Conservation (phyloP, 2,888 invertebrate species). For the Nycteola revayana region DNA sequence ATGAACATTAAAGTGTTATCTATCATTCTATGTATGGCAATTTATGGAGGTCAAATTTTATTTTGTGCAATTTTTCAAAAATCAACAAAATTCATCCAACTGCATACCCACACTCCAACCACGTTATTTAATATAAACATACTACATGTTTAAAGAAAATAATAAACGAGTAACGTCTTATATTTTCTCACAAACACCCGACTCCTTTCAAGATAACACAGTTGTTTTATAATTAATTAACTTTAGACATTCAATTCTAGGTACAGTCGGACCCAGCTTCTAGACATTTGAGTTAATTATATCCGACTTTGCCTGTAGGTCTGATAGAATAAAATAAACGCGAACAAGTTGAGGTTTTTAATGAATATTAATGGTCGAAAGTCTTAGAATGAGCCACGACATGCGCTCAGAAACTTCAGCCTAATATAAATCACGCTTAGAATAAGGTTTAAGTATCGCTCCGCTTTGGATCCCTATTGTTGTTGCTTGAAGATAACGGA, state of each 20-base stretch:
- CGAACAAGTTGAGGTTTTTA: constrained; percentile 60
- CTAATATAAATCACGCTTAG: constrained; percentile 70
- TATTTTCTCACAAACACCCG: constrained; percentile 9
- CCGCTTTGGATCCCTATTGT: constrained; percentile 44
- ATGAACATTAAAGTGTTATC: too few relatives aligned
- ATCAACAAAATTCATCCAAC: too few relatives aligned
- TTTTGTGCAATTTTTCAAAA: too few relatives aligned
- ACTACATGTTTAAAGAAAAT: too few relatives aligned
- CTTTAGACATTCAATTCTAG: constrained; percentile 14
- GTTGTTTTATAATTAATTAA: constrained; percentile 21
- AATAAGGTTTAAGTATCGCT: constrained; percentile 40
- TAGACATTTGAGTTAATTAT: constrained; percentile 16
- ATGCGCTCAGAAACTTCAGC: constrained; percentile 56
- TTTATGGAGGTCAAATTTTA: too few relatives aligned
- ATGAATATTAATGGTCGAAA: constrained; percentile 73
- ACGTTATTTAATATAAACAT: too few relatives aligned
- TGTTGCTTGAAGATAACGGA: constrained; percentile 29
- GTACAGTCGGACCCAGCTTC: constrained; percentile 5
- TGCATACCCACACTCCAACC: too few relatives aligned
- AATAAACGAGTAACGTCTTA: too few relatives aligned
- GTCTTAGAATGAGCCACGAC: constrained; percentile 64
- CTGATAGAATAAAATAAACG: constrained; percentile 66
- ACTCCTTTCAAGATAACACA: constrained; percentile 9
- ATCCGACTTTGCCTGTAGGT: constrained; percentile 30
- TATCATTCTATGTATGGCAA: too few relatives aligned